Base-by-base conservation (phyloP, 2,888 invertebrate species). In the Penaeus monodon region DNA sequence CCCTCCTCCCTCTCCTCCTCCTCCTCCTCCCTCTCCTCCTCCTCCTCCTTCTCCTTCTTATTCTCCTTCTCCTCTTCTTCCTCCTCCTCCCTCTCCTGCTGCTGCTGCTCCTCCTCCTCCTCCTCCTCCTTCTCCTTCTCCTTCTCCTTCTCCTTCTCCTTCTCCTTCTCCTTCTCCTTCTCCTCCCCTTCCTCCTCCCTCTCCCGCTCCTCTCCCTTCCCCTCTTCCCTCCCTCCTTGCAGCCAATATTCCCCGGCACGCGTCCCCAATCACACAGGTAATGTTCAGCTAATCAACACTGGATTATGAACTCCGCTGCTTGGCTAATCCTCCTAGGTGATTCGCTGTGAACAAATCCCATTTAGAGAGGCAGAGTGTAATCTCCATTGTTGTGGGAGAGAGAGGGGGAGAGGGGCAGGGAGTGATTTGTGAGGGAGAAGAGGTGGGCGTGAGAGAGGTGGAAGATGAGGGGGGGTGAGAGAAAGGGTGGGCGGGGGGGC, bases 281-380 rank as follows among this genome's bases (percentile, higher is more conserved):
- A 57, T 57, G 57, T 1, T 20, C 57, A 57, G 57, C 57, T 57
- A 57, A 57, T 57, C 57, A 57, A 57, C 57, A 57, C 57, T 57
- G 14, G 57, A 57, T 57, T 57, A 57, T 57, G 57, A 57, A 57
- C 57, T 1, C 49, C 49, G 14, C 49, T 2, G 49, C 57, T 57
- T 57, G 17, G 17, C 57, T 57, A 57, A 57, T 57, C 57, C 57
- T 4, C 57, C 17, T 0, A 44, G 57, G 57, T 57, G 57, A 57
- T 57, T 57, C 57, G 57, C 17, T 57, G 57, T 20, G 57, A 57
- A 29, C 49, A 49, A 81, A 81, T 81, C 81, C 70, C 73, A 81
- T 81, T 81, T 70, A 17, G 73, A 20, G 57, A 73, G 57, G 29
- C n/a, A 66, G 68, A 65, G 24, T 70, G 81, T 81, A 68, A 81